These are phyloP conservation scores for Scrobipalpa atriplicella DNA, from an alignment of 2,888 invertebrate species.

Conservation along the genomic window DNA sequence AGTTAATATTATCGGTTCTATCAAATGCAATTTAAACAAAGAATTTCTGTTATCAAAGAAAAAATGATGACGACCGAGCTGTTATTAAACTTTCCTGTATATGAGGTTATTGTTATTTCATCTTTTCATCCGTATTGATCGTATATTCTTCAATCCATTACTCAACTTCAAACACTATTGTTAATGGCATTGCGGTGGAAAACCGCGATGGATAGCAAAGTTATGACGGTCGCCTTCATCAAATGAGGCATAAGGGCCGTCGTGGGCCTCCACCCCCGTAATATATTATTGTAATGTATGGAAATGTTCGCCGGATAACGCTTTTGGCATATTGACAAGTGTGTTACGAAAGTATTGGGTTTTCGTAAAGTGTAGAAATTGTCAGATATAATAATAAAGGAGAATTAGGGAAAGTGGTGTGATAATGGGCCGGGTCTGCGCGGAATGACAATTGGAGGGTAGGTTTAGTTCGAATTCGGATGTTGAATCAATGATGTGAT, in stretches of 20 bases:
- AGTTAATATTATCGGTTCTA: too few relatives aligned
- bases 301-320: slow-evolving; percentile 25
- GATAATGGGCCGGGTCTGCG: slow-evolving; percentile 16
- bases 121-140: not conserved
- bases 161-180: not conserved
- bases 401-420: slow-evolving; percentile 17
- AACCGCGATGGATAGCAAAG: not conserved
- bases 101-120: not conserved
- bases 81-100: not conserved
- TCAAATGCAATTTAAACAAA: too few relatives aligned
- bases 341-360: slow-evolving; percentile 21
- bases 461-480: slow-evolving; percentile 4
- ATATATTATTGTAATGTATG: slow-evolving; percentile 32
- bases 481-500: slow-evolving; percentile 7
- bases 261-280: slow-evolving; percentile 15
- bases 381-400: slow-evolving; percentile 24
- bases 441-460: slow-evolving; percentile 14
- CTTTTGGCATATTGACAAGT: slow-evolving; percentile 30
- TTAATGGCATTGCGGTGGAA: not conserved
- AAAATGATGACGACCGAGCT: too few relatives aligned
- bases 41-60: too few relatives aligned
- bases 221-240: slow-evolving; percentile 9
- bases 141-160: not conserved
- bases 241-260: slow-evolving; percentile 19
- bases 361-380: slow-evolving; percentile 25